Evolutionary conservation across 2,113 vertebrate species (phyloP), one percentile per base, ranked within the genome.

Genomic region (Ciconia maguari): DNA sequence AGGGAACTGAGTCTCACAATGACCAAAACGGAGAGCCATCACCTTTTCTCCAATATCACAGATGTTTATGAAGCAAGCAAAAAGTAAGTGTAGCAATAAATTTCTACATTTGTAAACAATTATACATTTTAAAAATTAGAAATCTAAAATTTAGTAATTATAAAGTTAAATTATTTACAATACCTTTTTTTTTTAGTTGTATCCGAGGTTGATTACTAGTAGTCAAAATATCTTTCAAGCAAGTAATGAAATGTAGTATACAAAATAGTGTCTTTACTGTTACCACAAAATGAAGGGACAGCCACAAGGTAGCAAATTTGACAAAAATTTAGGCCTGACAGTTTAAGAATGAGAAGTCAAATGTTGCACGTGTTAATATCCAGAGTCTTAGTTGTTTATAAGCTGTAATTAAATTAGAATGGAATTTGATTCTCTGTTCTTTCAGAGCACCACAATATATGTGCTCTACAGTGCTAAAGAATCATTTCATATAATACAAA

Each of bases 1-100:
- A 95, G 98, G 36, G 99, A 99, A 16, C 98, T 99, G 91, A 98
- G 98, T 9, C 98, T 99, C 42, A 98, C 99, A 13, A 99, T 99
- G 99, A 99, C 99, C 94, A 99, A 99, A 96, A 99, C 98, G 0
- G 99, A 99, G 91, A 98, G 97, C 96, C 99, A 99, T 90, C 99
- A 99, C 97, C 99, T 99, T 48, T 99, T 99, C 97, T 99, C 99
- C 96, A 99, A 99, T 88, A 99, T 99, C 89, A 94, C 97, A 0
- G 99, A 99, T 15, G 99, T 99, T 89, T 99, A 98, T 4, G 99
- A 99, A 87, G 99, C 99, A 5, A 99, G 99, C 97, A 99, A 98
- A 96, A 99, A 99, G 99, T 99, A 97, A 98, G 99, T 84, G 27
- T 70, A 61, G 44, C 34, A 61, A 8, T 27, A 7, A 22, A 25